These are phyloP conservation scores for Fratercula arctica DNA, from an alignment of 2,797 vertebrate genomes.

Conservation along the genomic window DNA sequence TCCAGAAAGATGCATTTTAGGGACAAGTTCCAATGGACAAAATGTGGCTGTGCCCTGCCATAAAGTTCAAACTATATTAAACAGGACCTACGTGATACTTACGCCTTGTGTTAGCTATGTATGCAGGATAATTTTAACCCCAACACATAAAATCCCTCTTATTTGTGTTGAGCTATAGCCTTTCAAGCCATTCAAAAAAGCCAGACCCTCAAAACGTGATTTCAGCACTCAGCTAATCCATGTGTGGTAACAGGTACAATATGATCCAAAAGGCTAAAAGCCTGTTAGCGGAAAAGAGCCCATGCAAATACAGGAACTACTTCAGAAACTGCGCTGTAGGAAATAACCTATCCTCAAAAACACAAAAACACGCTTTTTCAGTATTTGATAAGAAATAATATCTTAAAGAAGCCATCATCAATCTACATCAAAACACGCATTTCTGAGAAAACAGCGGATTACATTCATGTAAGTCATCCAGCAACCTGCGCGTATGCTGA, in stretches of 20 bases:
- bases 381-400: not conserved
- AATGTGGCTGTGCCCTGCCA: not conserved
- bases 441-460: not conserved
- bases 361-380: not conserved
- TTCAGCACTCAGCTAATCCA: not conserved
- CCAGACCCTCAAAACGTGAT: not conserved
- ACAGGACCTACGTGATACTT: not conserved
- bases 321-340: not conserved
- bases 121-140: not conserved
- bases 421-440: not conserved
- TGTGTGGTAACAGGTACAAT: not conserved
- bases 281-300: not conserved
- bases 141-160: not conserved
- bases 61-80: not conserved
- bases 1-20: not conserved
- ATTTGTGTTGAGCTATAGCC: not conserved
- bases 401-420: not conserved
- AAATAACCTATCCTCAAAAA: not conserved
- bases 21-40: not conserved
- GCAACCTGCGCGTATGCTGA: rapidly evolving
- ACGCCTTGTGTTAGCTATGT: not conserved
- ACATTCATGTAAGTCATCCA: rapidly evolving
- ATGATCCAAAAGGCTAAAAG: not conserved
- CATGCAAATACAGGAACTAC: not conserved
- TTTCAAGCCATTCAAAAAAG: not conserved